Percentiles rank a stretch among this genome's conserved stretches.
Conservation (phyloP, 2,888 invertebrate genomes). For the Amphipoea lucens region DNA sequence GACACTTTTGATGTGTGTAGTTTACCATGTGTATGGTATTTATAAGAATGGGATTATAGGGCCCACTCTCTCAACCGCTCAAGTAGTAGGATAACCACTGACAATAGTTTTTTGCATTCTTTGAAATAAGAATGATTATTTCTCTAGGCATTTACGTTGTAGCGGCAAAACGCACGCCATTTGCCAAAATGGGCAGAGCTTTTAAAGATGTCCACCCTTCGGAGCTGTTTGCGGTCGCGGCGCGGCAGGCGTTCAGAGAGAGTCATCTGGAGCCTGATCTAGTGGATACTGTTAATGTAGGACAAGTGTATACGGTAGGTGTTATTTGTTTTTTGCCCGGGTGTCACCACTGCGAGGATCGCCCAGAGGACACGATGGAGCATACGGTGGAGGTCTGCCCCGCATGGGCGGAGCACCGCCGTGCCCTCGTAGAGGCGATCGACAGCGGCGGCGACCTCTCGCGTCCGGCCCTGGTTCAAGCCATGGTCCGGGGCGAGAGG, state of each 20-base stretch:
- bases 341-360: no score
- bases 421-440: no score
- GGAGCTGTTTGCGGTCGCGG: constrained; percentile 94
- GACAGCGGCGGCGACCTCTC: no score
- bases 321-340: neutral
- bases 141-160: constrained; percentile 95
- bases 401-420: no score
- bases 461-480: no score
- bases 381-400: no score
- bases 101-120: neutral
- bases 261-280: constrained; percentile 94
- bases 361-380: no score
- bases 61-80: neutral
- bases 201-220: constrained; percentile 92
- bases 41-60: neutral
- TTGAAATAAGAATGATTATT: neutral
- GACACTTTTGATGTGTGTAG: no score
- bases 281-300: constrained; percentile 96
- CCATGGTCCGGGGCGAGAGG: no score
- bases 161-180: constrained; percentile 98
- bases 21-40: neutral
- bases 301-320: constrained; percentile 93
- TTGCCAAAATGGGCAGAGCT: constrained; percentile 97
- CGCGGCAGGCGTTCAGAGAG: constrained; percentile 94
- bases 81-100: neutral